phyloP scores from a whole-genome alignment of 2,888 invertebrate species.

The Blera fallax region DNA sequence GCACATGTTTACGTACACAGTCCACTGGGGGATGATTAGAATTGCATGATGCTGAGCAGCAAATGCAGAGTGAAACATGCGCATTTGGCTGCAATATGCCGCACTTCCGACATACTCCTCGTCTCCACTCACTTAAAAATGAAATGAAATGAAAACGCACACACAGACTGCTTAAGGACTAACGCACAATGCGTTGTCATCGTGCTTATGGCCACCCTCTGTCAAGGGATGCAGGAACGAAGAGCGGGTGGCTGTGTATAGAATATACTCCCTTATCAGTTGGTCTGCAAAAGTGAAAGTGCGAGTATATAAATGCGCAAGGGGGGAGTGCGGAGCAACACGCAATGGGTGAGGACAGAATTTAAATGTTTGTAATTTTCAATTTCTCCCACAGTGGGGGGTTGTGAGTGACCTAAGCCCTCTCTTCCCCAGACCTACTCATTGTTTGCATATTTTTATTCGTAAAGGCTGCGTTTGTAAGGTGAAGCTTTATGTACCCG shows the following conservation, averaged over 20 bases:
- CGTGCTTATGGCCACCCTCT: slow-evolving; percentile 45
- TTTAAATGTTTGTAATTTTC: slow-evolving; percentile 41
- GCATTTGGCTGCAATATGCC: slow-evolving; percentile 71
- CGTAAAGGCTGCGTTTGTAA: background rate
- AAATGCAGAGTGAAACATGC: slow-evolving; percentile 68
- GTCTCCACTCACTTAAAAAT: background rate
- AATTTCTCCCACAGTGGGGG: slow-evolving; percentile 8
- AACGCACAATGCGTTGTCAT: slow-evolving; percentile 66
- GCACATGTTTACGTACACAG: slow-evolving; percentile 45
- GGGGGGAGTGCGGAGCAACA: background rate
- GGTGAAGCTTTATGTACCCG: background rate
- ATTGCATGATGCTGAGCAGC: slow-evolving; percentile 50
- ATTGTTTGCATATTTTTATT: background rate
- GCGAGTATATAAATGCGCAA: background rate
- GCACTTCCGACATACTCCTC: slow-evolving; percentile 42
- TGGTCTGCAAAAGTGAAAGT: slow-evolving; percentile 29
- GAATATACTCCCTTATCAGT: slow-evolving; percentile 30
- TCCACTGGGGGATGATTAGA: slow-evolving; percentile 36
- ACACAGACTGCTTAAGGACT: slow-evolving; percentile 33
- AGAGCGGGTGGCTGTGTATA: slow-evolving; percentile 11
- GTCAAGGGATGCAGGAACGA: slow-evolving; percentile 33
- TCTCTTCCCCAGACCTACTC: background rate
- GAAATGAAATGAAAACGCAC: background rate
- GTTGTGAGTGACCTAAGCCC: background rate
- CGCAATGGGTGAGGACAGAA: slow-evolving; percentile 6